Base-by-base conservation (phyloP, 1,140 invertebrate genomes). In the Papilio xuthus region DNA sequence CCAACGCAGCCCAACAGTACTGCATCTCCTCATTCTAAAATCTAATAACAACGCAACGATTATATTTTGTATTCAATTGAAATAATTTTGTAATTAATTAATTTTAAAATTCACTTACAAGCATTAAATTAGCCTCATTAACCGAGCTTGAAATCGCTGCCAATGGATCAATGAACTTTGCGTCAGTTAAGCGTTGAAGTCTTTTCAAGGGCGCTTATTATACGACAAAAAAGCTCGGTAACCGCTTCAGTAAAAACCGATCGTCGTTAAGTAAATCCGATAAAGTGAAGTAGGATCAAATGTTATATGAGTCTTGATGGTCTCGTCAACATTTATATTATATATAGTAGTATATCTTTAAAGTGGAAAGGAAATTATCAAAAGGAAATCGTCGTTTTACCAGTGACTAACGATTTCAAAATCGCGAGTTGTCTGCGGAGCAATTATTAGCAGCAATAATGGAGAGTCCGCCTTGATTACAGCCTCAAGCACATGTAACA, bases 131-230 rank as follows among this genome's bases (percentile, higher is more conserved):
- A 78, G 82, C 84, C 80, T 77, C 80, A 83, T 86, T 85, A 83
- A 80, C 76, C 79, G 76, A 79, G 79, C 71, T 84, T 78, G 77
- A 79, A 82, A 87, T 82, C 84, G 81, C 83, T 81, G 79, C 67
- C 77, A 67, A 32, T 85, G 81, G 88, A 90, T 89, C 90, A 89
- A 82, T 88, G 88, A 90, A 90, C 90, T 88, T 85, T 82, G 80
- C 84, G 84, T 86, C 84, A 86, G 88, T 89, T 85, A 87, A 89
- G 91, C 91, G 91, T 92, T 92, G 90, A 92, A 89, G 91, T 92
- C 89, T 92, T 91, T 92, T 92, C 89, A 91, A 92, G 90, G 90
- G 89, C 90, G 89, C 89, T 89, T 90, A 88, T 88, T 89, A 88
- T 82, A 85, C 83, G 83, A 85, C 81, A 86, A 88, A 91, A 89